Evolutionary conservation across 2,888 invertebrate species (phyloP), one percentile per base, ranked within the genome.

Genomic region (Gymnosoma rotundatum): DNA sequence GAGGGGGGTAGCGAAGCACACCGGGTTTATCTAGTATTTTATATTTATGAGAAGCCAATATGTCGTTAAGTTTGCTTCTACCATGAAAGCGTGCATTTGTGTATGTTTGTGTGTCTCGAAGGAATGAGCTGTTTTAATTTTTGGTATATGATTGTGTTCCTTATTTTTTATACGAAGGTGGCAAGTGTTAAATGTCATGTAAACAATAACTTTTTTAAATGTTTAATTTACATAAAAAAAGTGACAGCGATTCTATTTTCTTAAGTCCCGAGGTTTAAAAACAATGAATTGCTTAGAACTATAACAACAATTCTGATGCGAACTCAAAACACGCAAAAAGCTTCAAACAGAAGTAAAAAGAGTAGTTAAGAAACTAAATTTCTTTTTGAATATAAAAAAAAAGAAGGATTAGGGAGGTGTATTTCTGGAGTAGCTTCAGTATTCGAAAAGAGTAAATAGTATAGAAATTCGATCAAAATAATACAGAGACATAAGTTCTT

Each of bases 121-220:
- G 72, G 20, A 60, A 20, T 61, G 58, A 38, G 10, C 38, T 42
- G 63, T 32, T 25, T 36, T 50, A 14, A 6, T 67, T 67, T 4
- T 14, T 18, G 21, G 18, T n/a, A n/a, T 66, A n/a, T 20, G 25
- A 16, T 48, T 18, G 56, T 56, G 45, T 58, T 56, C 21, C 21
- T 69, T 54, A 16, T 18, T 20, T 69, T 52, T 16, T 45, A 61
- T 76, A 25, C 56, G 79, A 83, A 83, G 72, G 70, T 83, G 75
- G 70, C 79, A 83, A 80, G 79, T 83, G 83, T 83, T 83, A 83
- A 72, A 76, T 76, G 83, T 80, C 79, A 79, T 83, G 83, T 83
- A 66, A 79, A 83, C 83, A 83, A 76, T 72, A 76, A 80, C 75
- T 64, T 75, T 79, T 70, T 79, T 72, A 75, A 83, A 66, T 83